phyloP scores from a whole-genome alignment of 1,140 invertebrate genomes.

The Drosophila equinoxialis region DNA sequence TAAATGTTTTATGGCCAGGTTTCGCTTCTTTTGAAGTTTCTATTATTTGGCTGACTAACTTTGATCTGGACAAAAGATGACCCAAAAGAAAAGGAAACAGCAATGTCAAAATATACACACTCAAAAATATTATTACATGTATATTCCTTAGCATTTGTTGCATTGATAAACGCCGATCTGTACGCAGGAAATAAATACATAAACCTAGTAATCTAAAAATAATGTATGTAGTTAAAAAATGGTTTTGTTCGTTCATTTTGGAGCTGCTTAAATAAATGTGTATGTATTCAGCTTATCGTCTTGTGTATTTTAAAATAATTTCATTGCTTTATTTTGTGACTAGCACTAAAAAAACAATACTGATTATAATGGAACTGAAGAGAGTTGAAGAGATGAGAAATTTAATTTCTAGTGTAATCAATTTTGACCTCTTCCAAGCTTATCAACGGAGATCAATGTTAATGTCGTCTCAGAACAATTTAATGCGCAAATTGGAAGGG shows the following conservation, averaged over 20 bases:
- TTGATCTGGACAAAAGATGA: conserved; percentile 41
- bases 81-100: conserved; percentile 30
- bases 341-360: background rate
- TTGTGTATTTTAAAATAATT: background rate
- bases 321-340: background rate
- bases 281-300: background rate
- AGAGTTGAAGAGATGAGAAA: background rate
- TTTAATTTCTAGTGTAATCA: background rate
- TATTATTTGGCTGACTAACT: conserved; percentile 11
- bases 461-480: background rate
- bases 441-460: background rate
- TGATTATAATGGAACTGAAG: background rate
- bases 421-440: background rate
- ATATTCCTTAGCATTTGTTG: background rate
- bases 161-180: background rate
- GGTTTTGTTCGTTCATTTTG: no score
- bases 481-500: background rate
- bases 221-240: background rate
- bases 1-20: conserved; percentile 22
- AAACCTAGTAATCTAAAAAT: background rate
- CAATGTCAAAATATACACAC: background rate
- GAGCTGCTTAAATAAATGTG: no score
- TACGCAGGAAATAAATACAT: background rate
- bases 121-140: background rate
- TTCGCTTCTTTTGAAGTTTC: conserved; percentile 33